These are phyloP conservation scores for Masnerella sp. DNA, from an alignment of 2,888 invertebrate genomes.

Conservation along the genomic window DNA sequence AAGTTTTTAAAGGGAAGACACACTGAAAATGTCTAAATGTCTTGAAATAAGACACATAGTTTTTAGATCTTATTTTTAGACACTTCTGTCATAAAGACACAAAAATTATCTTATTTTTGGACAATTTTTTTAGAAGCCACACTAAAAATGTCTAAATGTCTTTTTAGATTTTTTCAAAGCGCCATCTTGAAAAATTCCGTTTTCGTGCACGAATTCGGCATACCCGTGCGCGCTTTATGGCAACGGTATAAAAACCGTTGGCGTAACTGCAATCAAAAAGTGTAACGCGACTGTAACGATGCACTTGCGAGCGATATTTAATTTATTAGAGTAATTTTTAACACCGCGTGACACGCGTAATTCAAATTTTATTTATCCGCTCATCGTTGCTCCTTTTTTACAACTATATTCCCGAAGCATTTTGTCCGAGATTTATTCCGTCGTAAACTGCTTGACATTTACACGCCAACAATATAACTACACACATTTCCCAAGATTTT, in stretches of 20 bases:
- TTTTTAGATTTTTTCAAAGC: no score
- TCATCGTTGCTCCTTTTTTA: constrained; percentile 38
- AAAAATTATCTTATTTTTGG: no score
- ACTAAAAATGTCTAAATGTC: no score
- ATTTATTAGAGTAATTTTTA: constrained; percentile 48
- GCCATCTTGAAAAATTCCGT: no score
- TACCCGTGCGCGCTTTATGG: constrained; percentile 37
- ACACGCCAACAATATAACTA: constrained; percentile 38
- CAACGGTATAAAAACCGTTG: constrained; percentile 37
- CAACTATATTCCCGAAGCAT: constrained; percentile 38
- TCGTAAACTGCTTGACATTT: constrained; percentile 38
- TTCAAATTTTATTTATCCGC: constrained; percentile 43
- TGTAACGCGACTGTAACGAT: constrained; percentile 34
- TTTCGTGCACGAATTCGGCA: constrained; percentile 30
- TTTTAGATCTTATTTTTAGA: no score
- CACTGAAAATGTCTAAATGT: no score
- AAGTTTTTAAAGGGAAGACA: no score
- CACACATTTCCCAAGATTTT: constrained; percentile 30
- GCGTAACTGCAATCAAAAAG: constrained; percentile 45
- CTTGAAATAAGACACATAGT: no score
- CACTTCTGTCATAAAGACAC: no score
- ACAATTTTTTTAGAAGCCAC: no score
- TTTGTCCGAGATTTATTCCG: constrained; percentile 43
- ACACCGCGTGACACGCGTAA: constrained; percentile 19
- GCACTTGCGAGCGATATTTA: constrained; percentile 51